A percentile compares a stretch with the other conserved stretches of the same genome.
phyloP scores from a whole-genome alignment of 2,797 vertebrate species.

The Mormyrops attenuatus region DNA sequence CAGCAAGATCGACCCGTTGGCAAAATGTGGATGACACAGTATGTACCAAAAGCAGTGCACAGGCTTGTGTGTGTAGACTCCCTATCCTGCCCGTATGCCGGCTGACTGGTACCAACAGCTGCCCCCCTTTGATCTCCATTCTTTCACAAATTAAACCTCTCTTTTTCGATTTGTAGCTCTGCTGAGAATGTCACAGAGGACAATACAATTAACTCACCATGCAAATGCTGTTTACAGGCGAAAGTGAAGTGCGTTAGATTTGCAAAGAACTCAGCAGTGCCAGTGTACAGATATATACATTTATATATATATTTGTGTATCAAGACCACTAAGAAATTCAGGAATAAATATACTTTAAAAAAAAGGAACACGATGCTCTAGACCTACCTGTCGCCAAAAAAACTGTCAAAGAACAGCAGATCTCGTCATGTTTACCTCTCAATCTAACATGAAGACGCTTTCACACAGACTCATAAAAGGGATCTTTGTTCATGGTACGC shows the following conservation, averaged over 20 bases:
- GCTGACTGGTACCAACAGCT: neutral
- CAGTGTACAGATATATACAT: neutral
- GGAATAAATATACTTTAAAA: constrained; percentile 8
- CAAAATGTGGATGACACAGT: neutral
- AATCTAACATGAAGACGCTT: constrained; percentile 20
- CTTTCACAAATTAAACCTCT: neutral
- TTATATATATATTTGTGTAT: neutral
- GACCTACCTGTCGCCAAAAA: neutral
- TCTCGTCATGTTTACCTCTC: constrained; percentile 24
- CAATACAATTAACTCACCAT: neutral
- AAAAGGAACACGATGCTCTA: neutral
- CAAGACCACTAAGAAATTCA: neutral
- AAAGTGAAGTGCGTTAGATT: neutral
- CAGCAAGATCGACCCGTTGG: neutral
- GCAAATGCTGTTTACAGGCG: neutral
- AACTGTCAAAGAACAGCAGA: neutral
- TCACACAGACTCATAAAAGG: constrained; percentile 26
- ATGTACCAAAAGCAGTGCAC: neutral
- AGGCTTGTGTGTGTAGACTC: neutral
- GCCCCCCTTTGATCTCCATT: neutral
- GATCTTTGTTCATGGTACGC: constrained; percentile 1
- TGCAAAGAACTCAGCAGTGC: neutral
- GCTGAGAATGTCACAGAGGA: neutral
- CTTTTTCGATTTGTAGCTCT: neutral
- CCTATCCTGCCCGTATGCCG: neutral